Evolutionary conservation across 1,140 invertebrate species (phyloP), one percentile per base, ranked within the genome.

Genomic region (Drosophila quadrilineata): DNA sequence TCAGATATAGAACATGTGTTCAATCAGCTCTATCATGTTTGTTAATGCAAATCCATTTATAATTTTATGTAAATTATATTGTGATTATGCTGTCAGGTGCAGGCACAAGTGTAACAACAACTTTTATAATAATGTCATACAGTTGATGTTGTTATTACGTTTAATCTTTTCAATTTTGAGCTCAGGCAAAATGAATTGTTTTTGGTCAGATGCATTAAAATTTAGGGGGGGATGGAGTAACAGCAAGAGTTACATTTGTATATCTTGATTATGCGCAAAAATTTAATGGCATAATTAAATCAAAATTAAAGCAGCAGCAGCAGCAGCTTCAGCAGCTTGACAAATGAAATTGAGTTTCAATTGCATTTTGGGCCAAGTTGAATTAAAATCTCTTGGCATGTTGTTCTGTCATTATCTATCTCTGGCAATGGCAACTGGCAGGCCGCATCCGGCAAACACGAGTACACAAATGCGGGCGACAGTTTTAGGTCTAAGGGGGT

Each of bases 81-180:
- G 68, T 77, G 77, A 73, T 82, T 84, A 84, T 70, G 77, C 76
- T 80, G 77, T 76, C 76, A 82, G 58, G 43, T 59, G 53, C 41
- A 62, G 35, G 48, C 31, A 53, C 9, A 31, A 63, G 43, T 59
- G 40, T 26, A 52, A 49, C 54, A 54, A 62, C 59, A 68, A n/a
- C n/a, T 68, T 77, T 77, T 43, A 75, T 56, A 45, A 65, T 56
- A 38, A 58, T 53, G 45, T 31, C 58, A 72, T 63, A 52, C 73
- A 65, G 60, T 63, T 59, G 31, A 48, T 62, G 64, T 62, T 59
- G 43, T 33, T 59, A 63, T 71, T 67, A 69, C 45, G 67, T 65
- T 82, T 77, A 79, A 77, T 77, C 75, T 74, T 58, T 65, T 65
- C 35, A 36, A 56, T 69, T 69, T 73, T 40, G 16, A 16, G 9